Evolutionary conservation across 2,797 vertebrate genomes (phyloP), one percentile per base, ranked within the genome.

Genomic region (Gobio occitaniae): DNA sequence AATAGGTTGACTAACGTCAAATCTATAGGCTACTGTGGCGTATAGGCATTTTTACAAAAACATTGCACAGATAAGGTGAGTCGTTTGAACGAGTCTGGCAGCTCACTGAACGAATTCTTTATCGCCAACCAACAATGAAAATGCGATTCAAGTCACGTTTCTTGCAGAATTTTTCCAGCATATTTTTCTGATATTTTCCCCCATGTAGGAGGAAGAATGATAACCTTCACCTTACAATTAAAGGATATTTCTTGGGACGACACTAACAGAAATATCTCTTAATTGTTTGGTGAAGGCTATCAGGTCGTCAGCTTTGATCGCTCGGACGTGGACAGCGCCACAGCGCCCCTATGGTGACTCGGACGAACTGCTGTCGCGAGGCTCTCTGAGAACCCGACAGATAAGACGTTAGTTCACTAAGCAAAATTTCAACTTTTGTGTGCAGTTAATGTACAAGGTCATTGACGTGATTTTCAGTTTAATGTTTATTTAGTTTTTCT

Each of bases 181-280:
- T 32, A 56, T 4, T 59, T 78, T 75, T 69, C 16, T 47, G 50
- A 17, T 13, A 17, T 44, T 56, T 70, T 61, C 54, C 63, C n/a
- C 12, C 47, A 16, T 16, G 9, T 7, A 21, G 77, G 36, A 83
- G 54, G 83, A 80, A 87, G 76, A 88, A 79, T 86, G 94, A 93
- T 88, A 50, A 92, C 83, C 93, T 91, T 95, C 88, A 91, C 90
- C 93, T 95, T 96, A 96, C 95, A 96, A 96, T 96, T 96, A 95
- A 96, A 96, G 95, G 95, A 96, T 96, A 96, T 96, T 95, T 96
- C 94, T 95, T 90, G 95, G 93, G 92, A 68, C 78, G 92, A 86
- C 75, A 87, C 85, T 90, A 92, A 90, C 92, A 92, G 95, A 95
- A 95, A 94, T 96, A 93, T 95, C 94, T 94, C 86, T 95, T 96